phyloP scores from a whole-genome alignment of 1,140 invertebrate genomes.

The Patella vulgata region DNA sequence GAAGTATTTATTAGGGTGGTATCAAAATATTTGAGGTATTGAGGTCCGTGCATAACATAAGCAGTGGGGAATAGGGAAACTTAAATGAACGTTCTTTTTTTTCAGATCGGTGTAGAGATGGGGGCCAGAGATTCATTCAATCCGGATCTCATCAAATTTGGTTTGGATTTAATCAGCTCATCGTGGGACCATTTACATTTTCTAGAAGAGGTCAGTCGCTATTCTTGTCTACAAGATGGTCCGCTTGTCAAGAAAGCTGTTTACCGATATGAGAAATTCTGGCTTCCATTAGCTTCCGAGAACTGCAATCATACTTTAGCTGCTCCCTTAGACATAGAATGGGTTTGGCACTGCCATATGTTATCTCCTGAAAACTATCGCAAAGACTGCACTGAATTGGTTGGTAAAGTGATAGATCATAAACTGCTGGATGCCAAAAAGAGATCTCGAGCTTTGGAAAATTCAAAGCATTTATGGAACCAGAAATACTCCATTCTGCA shows the following conservation, averaged over 20 bases:
- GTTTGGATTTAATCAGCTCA: no score
- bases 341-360: constrained; percentile 70
- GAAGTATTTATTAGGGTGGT: no score
- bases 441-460: not conserved
- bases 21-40: no score
- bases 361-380: constrained; percentile 66
- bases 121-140: no score
- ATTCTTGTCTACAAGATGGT: constrained; percentile 37
- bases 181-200: constrained; percentile 36
- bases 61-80: no score
- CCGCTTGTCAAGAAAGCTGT: constrained; percentile 55
- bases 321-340: constrained; percentile 69
- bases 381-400: constrained; percentile 63
- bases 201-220: constrained; percentile 37
- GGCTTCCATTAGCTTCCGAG: constrained; percentile 66
- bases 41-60: no score
- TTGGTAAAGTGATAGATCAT: constrained; percentile 52
- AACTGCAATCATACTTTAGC: constrained; percentile 44
- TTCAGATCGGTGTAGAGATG: no score
- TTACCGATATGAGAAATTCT: constrained; percentile 67
- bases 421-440: not conserved
- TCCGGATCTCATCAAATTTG: no score
- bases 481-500: no score
- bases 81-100: no score
- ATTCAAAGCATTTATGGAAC: constrained; percentile 29